phyloP scores from a whole-genome alignment of 2,888 invertebrate species.

The Philaethria dido region DNA sequence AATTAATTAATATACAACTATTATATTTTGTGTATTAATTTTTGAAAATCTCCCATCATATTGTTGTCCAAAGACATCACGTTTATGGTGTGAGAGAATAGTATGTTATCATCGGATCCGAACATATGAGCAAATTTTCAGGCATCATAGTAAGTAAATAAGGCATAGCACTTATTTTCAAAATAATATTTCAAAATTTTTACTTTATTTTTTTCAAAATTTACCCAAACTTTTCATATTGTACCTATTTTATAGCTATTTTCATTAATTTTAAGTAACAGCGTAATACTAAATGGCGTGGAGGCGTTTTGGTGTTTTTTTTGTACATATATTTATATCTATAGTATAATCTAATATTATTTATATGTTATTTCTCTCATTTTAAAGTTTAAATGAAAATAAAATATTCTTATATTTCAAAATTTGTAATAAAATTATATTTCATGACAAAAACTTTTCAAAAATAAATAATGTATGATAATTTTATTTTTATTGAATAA shows the following conservation, averaged over 20 bases:
- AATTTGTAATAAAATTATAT: background rate
- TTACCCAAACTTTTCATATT: conserved; percentile 1
- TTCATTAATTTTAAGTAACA: conserved; percentile 31
- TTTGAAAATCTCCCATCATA: too few relatives aligned
- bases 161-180: too few relatives aligned
- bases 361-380: conserved; percentile 6
- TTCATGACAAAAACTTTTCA: background rate
- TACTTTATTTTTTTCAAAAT: conserved; percentile 3
- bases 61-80: too few relatives aligned
- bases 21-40: too few relatives aligned
- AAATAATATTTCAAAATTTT: background rate
- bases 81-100: too few relatives aligned
- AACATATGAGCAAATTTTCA: too few relatives aligned
- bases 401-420: background rate
- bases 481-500: background rate
- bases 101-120: too few relatives aligned
- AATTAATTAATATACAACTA: too few relatives aligned
- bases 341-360: background rate
- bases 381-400: background rate
- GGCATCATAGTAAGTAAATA: too few relatives aligned
- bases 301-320: conserved; percentile 32
- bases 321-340: conserved; percentile 17
- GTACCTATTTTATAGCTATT: conserved; percentile 7
- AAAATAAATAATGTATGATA: background rate
- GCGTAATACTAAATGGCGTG: conserved; percentile 27